Evolutionary conservation across 2,797 vertebrate species (phyloP), one percentile per base, ranked within the genome.

Genomic region (Acanthurus leucopareius): DNA sequence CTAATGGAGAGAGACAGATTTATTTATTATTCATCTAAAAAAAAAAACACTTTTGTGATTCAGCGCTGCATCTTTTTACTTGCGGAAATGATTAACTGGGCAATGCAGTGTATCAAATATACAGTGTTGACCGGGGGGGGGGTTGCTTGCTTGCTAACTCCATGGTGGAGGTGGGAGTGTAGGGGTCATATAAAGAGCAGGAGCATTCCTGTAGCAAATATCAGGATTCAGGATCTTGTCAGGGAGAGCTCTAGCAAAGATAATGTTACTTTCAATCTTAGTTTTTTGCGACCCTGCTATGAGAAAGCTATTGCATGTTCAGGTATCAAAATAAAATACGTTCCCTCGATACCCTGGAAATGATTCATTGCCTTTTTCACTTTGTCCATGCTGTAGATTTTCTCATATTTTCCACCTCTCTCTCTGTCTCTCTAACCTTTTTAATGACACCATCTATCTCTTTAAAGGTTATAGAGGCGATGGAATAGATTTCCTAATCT

Each of bases 21-120:
- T 88, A 91, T 92, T 88, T 78, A 90, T 86, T 88, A 92, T 93
- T 90, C 83, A 85, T 88, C 72, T 20, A 67, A 51, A 14, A 48
- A 14, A 48, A 49, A 58, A 32, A 59, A 53, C 16, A 76, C 54
- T 53, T 72, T 72, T 74, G 69, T 61, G 62, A 89, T 81, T 81
- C 65, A 20, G 51, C 59, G 59, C 69, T 75, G 80, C 75, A 61
- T 85, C 64, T 71, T 69, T 47, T 73, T 75, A 71, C 59, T 80
- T 69, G 57, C 7, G 42, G 68, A 77, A 78, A 79, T 80, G 62
- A 88, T 80, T 80, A 86, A 83, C 59, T 25, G 17, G 49, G 59
- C 40, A 59, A 16, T 72, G 67, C 77, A 38, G 77, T 40, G 25
- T 57, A 16, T 82, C 40, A 67, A 69, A 67, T 82, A 73, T 78